Conservation (phyloP, 2,113 vertebrate species). For the Gymnobelideus leadbeateri region DNA sequence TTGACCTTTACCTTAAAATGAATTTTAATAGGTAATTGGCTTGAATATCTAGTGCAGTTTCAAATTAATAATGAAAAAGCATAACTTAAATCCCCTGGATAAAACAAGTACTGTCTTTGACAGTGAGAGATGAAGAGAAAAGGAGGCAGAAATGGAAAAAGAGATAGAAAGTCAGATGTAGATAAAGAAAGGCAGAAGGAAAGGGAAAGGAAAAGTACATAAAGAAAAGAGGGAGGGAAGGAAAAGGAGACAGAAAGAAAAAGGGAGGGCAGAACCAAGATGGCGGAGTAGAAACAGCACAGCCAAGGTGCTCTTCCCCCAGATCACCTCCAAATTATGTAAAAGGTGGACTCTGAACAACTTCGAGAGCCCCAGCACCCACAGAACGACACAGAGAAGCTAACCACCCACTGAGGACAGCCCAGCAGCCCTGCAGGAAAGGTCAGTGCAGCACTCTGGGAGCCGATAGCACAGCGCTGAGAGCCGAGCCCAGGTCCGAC, state of each 20-base stretch:
- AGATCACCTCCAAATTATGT: too few species aligned
- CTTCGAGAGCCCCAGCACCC: too few species aligned
- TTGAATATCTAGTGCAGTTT: slow-evolving; percentile 76
- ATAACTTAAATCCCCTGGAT: not conserved
- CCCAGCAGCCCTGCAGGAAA: too few species aligned
- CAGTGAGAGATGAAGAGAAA: not conserved
- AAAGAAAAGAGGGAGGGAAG: not conserved
- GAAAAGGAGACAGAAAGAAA: not conserved
- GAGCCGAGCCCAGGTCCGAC: too few species aligned
- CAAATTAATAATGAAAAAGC: slow-evolving; percentile 68
- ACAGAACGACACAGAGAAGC: too few species aligned
- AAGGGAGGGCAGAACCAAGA: too few species aligned
- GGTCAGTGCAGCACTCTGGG: too few species aligned
- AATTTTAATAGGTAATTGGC: slow-evolving; percentile 81
- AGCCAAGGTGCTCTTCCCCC: too few species aligned
- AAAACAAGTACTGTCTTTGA: not conserved
- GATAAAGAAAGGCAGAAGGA: not conserved
- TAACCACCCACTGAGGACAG: too few species aligned
- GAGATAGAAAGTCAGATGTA: not conserved
- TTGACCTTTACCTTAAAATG: slow-evolving; percentile 73
- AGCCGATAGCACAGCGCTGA: too few species aligned
- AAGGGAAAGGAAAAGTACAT: not conserved
- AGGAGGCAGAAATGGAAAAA: not conserved
- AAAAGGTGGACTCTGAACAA: too few species aligned
- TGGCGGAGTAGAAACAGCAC: too few species aligned